These are phyloP conservation scores for Anolis sagrei DNA, from an alignment of 2,113 vertebrate species.

Conservation along the genomic window DNA sequence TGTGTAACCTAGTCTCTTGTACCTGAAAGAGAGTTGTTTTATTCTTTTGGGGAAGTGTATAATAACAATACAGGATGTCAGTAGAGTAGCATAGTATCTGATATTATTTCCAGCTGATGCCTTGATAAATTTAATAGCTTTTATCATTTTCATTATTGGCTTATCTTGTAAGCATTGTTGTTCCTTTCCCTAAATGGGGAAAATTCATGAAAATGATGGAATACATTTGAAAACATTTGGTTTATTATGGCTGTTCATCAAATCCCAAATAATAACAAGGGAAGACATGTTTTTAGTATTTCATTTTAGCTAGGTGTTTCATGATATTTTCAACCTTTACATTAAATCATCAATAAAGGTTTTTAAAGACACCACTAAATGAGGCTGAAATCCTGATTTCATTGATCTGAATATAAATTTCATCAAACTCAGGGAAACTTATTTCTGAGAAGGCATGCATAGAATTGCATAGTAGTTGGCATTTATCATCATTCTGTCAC, in stretches of 20 bases:
- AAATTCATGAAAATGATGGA: background rate
- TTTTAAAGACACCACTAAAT: too few species aligned
- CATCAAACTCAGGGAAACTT: too few species aligned
- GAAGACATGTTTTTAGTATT: background rate
- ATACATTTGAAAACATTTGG: background rate
- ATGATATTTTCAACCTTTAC: background rate
- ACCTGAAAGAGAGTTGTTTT: background rate
- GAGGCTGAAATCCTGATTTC: too few species aligned
- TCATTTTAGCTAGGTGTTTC: background rate
- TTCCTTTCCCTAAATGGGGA: background rate
- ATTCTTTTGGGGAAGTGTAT: background rate
- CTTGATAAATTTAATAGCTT: background rate
- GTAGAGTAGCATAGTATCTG: background rate
- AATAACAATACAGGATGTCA: background rate
- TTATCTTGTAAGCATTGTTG: background rate
- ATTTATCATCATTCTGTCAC: too few species aligned
- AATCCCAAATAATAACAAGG: background rate
- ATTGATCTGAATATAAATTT: too few species aligned
- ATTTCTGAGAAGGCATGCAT: too few species aligned
- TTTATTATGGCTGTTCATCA: background rate
- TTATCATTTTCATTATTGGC: background rate
- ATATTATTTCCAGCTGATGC: background rate
- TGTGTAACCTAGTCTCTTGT: background rate
- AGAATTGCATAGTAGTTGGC: too few species aligned
- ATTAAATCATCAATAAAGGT: background rate